Conservation (phyloP, 1,140 invertebrate genomes). For the Muscidifurax raptorellus region DNA sequence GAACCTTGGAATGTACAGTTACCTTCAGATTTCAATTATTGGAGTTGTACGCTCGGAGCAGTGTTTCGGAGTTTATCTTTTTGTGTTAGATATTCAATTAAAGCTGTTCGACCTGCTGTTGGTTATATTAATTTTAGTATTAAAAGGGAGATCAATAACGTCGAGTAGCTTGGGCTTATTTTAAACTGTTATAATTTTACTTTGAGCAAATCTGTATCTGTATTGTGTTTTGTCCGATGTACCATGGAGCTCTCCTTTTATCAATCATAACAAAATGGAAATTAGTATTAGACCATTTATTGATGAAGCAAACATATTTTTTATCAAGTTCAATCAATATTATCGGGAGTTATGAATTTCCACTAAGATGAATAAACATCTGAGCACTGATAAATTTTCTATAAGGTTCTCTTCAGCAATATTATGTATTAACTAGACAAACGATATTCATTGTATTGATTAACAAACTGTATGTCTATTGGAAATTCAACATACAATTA, state of each 20-base stretch:
- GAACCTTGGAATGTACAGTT: neutral
- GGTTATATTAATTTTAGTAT: neutral
- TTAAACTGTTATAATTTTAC: too few relatives aligned
- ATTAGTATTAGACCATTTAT: neutral
- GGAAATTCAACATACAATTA: too few relatives aligned
- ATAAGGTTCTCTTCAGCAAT: neutral
- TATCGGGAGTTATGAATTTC: neutral
- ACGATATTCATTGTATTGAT: neutral
- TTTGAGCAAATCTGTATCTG: too few relatives aligned
- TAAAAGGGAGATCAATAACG: neutral
- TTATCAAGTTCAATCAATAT: neutral
- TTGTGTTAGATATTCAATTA: neutral
- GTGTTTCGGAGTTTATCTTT: neutral
- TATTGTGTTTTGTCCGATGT: too few relatives aligned
- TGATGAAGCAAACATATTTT: neutral
- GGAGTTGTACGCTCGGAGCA: neutral
- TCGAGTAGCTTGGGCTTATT: neutral
- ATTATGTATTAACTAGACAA: neutral
- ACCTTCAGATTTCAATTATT: neutral
- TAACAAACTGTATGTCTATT: too few relatives aligned
- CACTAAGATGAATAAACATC: neutral
- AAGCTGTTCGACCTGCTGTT: neutral
- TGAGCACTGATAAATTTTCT: neutral
- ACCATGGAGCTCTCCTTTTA: neutral
- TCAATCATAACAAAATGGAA: neutral